Percentiles rank a stretch among this genome's conserved stretches.
These are phyloP conservation scores for Crenichthys baileyi DNA, from an alignment of 2,797 vertebrate genomes.

Conservation along the genomic window DNA sequence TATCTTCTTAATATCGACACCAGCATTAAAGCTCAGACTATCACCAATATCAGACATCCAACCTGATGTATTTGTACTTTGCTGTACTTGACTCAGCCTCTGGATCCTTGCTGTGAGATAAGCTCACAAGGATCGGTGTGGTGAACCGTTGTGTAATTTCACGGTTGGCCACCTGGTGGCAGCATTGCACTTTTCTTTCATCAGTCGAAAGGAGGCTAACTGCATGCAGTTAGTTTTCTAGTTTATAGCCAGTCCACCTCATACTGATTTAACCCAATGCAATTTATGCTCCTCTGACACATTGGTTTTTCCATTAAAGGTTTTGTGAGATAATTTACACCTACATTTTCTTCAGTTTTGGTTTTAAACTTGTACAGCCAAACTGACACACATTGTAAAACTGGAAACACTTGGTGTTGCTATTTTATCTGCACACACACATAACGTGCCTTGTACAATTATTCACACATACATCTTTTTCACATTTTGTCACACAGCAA, in stretches of 20 bases:
- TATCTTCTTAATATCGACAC: not conserved
- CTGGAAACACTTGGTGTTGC: not conserved
- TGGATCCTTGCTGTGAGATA: not conserved
- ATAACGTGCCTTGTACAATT: not conserved
- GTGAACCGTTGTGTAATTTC: constrained; percentile 34
- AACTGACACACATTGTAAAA: not conserved
- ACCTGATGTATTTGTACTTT: not conserved
- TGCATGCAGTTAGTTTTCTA: not conserved
- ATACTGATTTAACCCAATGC: not conserved
- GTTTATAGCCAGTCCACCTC: not conserved
- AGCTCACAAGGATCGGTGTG: not conserved
- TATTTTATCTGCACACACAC: not conserved
- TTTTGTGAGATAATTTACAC: not conserved
- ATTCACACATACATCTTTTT: not conserved
- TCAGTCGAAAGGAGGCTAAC: not conserved
- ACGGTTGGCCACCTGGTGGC: constrained; percentile 40
- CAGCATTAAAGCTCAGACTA: not conserved
- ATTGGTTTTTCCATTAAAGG: too few species aligned
- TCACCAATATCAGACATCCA: not conserved
- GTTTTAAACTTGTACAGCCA: not conserved
- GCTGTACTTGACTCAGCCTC: not conserved
- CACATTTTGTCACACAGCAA: not conserved
- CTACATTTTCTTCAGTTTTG: not conserved
- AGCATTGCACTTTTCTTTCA: constrained; percentile 19
- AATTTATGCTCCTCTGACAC: not conserved